Evolutionary conservation across 30 jellyfish, hydroid and myxozoan species (phyloP).

Genomic region (Rhopilema esculentum): DNA sequence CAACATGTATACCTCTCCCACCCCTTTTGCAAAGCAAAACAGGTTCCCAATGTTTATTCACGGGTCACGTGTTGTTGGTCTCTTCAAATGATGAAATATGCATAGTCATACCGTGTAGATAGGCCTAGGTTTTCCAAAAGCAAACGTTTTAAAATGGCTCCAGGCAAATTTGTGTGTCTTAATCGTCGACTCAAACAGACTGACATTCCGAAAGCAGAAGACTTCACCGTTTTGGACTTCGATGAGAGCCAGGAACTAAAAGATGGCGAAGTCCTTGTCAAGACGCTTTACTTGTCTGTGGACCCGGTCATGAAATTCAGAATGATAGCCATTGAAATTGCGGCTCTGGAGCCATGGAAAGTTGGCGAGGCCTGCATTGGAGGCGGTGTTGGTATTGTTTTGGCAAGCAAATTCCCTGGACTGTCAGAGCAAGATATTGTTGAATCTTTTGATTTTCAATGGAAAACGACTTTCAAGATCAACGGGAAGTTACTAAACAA

Average conservation of each 20-base stretch:
- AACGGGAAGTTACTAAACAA: slow-evolving; percentile 11
- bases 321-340: slow-evolving; percentile 26
- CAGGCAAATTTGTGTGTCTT: not conserved
- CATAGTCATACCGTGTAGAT: too few relatives aligned
- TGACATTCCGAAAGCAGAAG: slow-evolving; percentile 25
- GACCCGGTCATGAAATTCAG: slow-evolving; percentile 65
- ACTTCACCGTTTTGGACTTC: slow-evolving; percentile 2
- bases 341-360: slow-evolving; percentile 79
- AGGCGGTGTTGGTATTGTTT: slow-evolving; percentile 57
- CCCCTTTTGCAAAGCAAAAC: too few relatives aligned
- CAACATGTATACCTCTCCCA: too few relatives aligned
- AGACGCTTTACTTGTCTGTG: slow-evolving; percentile 59
- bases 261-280: slow-evolving; percentile 64
- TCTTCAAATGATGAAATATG: too few relatives aligned
- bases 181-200: not conserved
- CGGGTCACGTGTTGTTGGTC: too few relatives aligned
- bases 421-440: not conserved
- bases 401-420: slow-evolving; percentile 36
- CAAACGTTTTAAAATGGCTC: too few relatives aligned
- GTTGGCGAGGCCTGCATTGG: slow-evolving; percentile 60
- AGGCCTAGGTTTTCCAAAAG: too few relatives aligned
- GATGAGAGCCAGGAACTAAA: slow-evolving; percentile 9
- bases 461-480: slow-evolving; percentile 30
- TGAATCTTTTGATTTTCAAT: slow-evolving; percentile 19
- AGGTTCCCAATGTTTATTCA: too few relatives aligned